Conservation (phyloP, 2,888 invertebrate species). For the Acanthosepion pharaonis region DNA sequence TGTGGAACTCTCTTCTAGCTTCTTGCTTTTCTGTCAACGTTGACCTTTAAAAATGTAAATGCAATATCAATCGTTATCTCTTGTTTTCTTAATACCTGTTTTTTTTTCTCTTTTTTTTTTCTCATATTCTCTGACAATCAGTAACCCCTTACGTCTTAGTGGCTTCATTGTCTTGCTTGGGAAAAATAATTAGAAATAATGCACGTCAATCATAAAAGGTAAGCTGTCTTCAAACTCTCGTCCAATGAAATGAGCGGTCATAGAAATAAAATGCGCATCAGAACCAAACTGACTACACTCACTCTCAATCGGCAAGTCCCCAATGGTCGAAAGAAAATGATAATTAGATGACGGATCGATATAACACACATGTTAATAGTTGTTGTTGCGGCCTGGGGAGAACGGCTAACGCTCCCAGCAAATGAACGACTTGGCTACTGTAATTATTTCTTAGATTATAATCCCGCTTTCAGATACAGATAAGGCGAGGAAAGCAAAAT, state of each 20-base stretch:
- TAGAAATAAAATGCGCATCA: not conserved
- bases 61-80: no score
- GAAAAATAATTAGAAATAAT: no score
- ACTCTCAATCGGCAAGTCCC: no score
- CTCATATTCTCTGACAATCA: no score
- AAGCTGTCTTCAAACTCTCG: not conserved
- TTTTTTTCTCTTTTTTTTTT: no score
- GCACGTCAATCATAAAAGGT: not conserved
- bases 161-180: no score
- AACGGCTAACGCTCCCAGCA: not conserved
- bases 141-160: no score
- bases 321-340: not conserved
- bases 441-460: not conserved
- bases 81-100: no score
- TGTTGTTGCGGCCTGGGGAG: not conserved
- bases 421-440: not conserved
- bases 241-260: not conserved
- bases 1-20: no score
- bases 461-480: not conserved
- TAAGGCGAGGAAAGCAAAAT: not conserved
- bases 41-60: no score
- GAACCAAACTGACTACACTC: no score
- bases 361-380: constrained; percentile 16
- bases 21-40: no score
- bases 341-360: not conserved